Base-by-base conservation (phyloP, 2,888 invertebrate species). In the Ectobius pallidus region DNA sequence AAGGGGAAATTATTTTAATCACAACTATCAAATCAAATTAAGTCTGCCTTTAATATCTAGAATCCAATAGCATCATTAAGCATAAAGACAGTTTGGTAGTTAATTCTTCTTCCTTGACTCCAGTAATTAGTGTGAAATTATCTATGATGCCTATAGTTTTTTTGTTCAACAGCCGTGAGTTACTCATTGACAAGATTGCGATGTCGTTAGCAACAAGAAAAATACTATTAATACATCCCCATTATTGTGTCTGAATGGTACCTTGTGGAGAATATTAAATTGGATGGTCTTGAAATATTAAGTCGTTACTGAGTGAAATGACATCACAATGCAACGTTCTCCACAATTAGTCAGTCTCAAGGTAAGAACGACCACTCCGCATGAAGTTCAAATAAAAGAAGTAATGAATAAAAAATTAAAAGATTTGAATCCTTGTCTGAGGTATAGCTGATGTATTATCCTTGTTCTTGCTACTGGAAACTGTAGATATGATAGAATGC, bases 11-110 rank as follows among this genome's bases (percentile, higher is more conserved):
- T 46, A n/a, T 3, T 46, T 46, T 46, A 46, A 46, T 46, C 46
- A 46, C 46, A 46, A n/a, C 46, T 46, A n/a, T 46, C 46, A 46
- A 16, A 46, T 46, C n/a, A 16, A 46, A 46, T 46, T 46, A 46
- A 9, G 46, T 3, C 16, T 16, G n/a, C 16, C 7, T 46, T 18
- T 46, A 46, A 46, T 46, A 46, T 46, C 6, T 46, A 16, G 7
- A 46, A 46, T 46, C 46, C 6, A 46, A 46, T 16, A 46, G 46
- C 46, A 18, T 16, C 46, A 46, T 46, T 46, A 46, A 46, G 46
- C 7, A 14, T 9, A 16, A 46, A 46, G 46, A 46, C 46, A 46
- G n/a, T n/a, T n/a, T n/a, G n/a, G n/a, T n/a, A n/a, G n/a, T n/a
- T n/a, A n/a, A n/a, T n/a, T n/a, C n/a, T n/a, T n/a, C 16, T 46